These are phyloP conservation scores for Ursus arctos DNA, from an alignment of 2,113 vertebrate species.

Conservation along the genomic window DNA sequence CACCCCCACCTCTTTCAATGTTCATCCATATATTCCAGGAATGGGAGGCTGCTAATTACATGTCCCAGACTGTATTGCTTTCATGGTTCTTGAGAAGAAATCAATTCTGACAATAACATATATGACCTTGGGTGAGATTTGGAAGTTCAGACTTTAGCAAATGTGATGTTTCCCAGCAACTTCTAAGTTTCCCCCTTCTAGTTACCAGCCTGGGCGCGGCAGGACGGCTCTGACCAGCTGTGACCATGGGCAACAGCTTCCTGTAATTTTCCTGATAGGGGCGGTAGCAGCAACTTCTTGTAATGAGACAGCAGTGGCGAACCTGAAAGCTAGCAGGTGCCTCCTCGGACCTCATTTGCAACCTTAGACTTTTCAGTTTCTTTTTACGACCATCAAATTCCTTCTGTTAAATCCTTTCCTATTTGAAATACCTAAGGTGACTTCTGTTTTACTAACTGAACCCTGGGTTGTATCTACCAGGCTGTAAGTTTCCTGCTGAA, in stretches of 20 bases:
- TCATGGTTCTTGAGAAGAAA: slow-evolving; percentile 20
- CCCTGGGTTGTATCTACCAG: background rate
- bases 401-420: background rate
- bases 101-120: background rate
- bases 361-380: background rate
- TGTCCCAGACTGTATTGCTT: background rate
- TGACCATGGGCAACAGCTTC: background rate
- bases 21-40: background rate
- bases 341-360: background rate
- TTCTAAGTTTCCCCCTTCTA: background rate
- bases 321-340: background rate
- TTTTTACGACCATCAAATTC: background rate
- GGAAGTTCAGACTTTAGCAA: background rate
- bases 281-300: background rate
- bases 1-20: background rate
- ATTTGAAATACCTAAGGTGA: background rate
- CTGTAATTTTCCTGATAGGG: background rate
- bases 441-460: background rate
- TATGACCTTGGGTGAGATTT: background rate
- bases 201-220: background rate
- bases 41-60: background rate
- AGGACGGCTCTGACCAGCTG: background rate
- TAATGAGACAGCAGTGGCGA: background rate
- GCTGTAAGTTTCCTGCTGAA: background rate
- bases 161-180: slow-evolving; percentile 16